These are phyloP conservation scores for Panulirus ornatus DNA, from an alignment of 1,140 invertebrate species.

Conservation along the genomic window DNA sequence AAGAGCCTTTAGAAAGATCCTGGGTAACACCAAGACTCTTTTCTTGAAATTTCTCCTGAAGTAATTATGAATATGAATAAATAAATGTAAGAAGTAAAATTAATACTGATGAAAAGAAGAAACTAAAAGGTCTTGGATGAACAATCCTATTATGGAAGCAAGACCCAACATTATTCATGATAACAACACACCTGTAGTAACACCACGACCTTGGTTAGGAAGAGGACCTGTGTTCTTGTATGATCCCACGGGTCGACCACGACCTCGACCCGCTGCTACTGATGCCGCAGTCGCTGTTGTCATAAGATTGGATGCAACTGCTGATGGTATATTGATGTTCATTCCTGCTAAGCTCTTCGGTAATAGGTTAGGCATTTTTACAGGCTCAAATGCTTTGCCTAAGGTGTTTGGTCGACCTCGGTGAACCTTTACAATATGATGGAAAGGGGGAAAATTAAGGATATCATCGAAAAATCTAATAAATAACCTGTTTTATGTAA, in stretches of 20 bases:
- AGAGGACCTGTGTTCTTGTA: constrained; percentile 69
- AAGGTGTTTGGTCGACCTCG: constrained; percentile 72
- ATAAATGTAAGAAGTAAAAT: background rate
- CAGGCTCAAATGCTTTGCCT: constrained; percentile 73
- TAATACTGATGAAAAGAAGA: background rate
- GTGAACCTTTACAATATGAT: too few relatives aligned
- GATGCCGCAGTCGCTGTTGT: constrained; percentile 28
- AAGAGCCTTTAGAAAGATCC: too few relatives aligned
- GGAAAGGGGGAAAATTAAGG: background rate
- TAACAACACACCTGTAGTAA: constrained; percentile 28
- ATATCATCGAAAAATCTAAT: too few relatives aligned
- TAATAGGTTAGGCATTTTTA: constrained; percentile 72
- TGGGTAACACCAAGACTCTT: too few relatives aligned
- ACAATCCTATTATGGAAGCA: background rate
- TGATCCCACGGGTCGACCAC: constrained; percentile 74
- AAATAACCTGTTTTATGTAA: too few relatives aligned
- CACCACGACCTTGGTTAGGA: constrained; percentile 40
- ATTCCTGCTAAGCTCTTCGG: constrained; percentile 67
- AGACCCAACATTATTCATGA: background rate
- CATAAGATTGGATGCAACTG: constrained; percentile 40
- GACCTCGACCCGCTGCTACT: constrained; percentile 57
- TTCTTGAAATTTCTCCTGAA: too few relatives aligned
- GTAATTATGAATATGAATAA: too few relatives aligned
- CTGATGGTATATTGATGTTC: constrained; percentile 60
- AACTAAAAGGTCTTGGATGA: background rate